These are phyloP conservation scores for Pyralis farinalis DNA, from an alignment of 2,888 invertebrate species.

Conservation along the genomic window DNA sequence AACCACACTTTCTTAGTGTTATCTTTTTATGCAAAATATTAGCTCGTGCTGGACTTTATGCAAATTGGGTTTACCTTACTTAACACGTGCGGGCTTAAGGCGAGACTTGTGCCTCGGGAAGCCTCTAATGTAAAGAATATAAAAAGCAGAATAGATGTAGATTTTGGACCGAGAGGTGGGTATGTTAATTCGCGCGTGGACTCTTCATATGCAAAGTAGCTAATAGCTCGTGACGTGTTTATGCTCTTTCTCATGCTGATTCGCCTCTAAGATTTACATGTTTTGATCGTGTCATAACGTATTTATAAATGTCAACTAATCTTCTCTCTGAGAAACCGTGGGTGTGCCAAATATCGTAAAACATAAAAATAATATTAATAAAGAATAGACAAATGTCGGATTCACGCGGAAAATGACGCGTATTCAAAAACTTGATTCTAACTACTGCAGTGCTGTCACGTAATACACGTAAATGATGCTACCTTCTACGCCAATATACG, in stretches of 20 bases:
- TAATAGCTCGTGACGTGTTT: slow-evolving; percentile 54
- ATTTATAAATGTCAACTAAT: slow-evolving; percentile 19
- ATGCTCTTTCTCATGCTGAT: slow-evolving; percentile 59
- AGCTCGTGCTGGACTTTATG: slow-evolving; percentile 77
- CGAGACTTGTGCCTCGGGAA: slow-evolving; percentile 51
- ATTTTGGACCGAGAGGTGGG: slow-evolving; percentile 55
- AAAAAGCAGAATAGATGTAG: slow-evolving; percentile 52
- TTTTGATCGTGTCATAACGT: slow-evolving; percentile 30
- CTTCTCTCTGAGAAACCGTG: slow-evolving; percentile 3
- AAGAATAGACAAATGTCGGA: slow-evolving; percentile 7
- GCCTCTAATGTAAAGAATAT: slow-evolving; percentile 51
- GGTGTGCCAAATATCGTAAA: slow-evolving; percentile 7
- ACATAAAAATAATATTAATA: slow-evolving; percentile 7
- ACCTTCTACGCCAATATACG: slow-evolving; percentile 21
- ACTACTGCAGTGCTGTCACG: slow-evolving; percentile 6
- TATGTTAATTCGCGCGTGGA: slow-evolving; percentile 76
- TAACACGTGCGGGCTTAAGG: slow-evolving; percentile 55
- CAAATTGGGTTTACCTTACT: slow-evolving; percentile 60
- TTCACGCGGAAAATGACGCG: neutral
- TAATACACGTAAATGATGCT: slow-evolving; percentile 27
- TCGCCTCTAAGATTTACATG: slow-evolving; percentile 32
- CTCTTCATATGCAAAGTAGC: slow-evolving; percentile 72
- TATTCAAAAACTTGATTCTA: slow-evolving; percentile 11
- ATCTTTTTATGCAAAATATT: slow-evolving; percentile 76
- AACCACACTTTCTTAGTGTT: slow-evolving; percentile 57